Conservation (phyloP, 2,888 invertebrate genomes). For the Podabrus alpinus region DNA sequence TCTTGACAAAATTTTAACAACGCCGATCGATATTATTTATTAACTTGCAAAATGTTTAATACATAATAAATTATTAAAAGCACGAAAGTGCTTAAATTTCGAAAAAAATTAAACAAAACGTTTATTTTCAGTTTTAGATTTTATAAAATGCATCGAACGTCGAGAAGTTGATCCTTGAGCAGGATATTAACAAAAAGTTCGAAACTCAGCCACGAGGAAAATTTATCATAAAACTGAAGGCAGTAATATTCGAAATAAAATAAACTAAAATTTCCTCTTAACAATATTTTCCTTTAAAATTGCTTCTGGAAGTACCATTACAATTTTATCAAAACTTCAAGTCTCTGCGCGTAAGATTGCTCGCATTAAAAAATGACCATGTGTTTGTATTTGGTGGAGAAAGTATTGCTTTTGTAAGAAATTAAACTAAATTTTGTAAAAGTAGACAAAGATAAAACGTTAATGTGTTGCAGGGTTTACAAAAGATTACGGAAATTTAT, state of each 20-base stretch:
- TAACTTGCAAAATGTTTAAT: neutral
- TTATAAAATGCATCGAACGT: neutral
- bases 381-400: no score
- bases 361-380: neutral
- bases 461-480: neutral
- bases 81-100: neutral
- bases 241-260: neutral
- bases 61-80: neutral
- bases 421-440: neutral
- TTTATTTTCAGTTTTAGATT: neutral
- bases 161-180: neutral
- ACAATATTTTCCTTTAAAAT: neutral
- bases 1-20: neutral
- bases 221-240: neutral
- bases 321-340: neutral
- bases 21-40: neutral
- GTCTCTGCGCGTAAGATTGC: neutral
- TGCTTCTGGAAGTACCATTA: neutral
- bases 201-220: neutral
- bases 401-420: neutral
- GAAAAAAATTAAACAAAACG: neutral
- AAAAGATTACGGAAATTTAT: constrained; percentile 30
- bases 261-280: neutral
- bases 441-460: neutral
- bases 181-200: neutral